Conservation (phyloP, 1,140 invertebrate species). For the Drosophila ananassae region DNA sequence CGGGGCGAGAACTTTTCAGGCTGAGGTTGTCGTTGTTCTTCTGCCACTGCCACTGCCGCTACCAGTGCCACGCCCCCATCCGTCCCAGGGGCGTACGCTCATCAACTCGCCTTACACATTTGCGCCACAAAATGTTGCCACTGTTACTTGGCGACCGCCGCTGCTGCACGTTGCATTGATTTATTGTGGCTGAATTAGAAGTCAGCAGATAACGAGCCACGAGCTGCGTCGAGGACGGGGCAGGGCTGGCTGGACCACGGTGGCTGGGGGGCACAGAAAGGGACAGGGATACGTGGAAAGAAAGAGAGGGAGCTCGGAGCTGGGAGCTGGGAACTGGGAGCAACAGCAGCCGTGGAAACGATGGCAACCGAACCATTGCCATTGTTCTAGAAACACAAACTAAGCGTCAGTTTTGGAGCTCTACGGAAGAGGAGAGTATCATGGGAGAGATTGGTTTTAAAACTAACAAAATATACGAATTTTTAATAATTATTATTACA, state of each 20-base stretch:
- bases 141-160: constrained; percentile 26
- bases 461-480: background rate
- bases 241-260: background rate
- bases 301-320: constrained; percentile 8
- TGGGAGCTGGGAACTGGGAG: constrained; percentile 13
- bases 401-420: constrained; percentile 28
- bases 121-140: constrained; percentile 77
- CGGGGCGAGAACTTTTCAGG: constrained; percentile 49
- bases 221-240: constrained; percentile 23
- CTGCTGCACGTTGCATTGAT: constrained; percentile 81
- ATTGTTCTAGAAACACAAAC: constrained; percentile 67
- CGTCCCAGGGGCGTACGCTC: constrained; percentile 37
- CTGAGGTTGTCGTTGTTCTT: constrained; percentile 7
- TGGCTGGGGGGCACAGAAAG: background rate
- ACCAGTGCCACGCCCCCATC: constrained; percentile 20
- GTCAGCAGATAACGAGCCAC: constrained; percentile 79
- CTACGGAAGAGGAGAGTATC: background rate
- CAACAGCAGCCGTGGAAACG: constrained; percentile 9
- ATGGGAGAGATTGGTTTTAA: background rate
- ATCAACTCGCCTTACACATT: constrained; percentile 81
- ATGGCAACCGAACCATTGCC: constrained; percentile 33
- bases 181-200: constrained; percentile 81
- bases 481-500: background rate
- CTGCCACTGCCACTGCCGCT: constrained; percentile 39
- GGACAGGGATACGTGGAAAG: background rate